Evolutionary conservation across 2,888 invertebrate species (phyloP), one percentile per base, ranked within the genome.

Genomic region (Lasioglossum lativentre): DNA sequence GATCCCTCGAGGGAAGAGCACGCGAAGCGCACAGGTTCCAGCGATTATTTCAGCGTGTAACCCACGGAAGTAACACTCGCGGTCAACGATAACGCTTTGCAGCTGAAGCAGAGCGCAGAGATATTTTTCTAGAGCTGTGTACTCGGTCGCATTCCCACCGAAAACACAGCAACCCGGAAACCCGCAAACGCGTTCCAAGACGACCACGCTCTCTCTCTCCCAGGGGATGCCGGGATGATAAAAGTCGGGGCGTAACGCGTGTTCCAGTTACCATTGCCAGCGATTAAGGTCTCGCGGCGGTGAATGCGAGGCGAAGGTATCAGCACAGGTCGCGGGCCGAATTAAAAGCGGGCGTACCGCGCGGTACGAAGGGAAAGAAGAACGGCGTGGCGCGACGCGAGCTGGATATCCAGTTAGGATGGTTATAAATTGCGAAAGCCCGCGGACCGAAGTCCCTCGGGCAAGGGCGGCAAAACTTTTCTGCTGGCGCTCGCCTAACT

Each of bases 371-470:
- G 88, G 87, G 83, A 88, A 90, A 70, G 90, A 90, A 86, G 90
- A 90, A 86, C 82, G 82, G 23, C 23, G 27, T 16, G 30, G 63
- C n/a, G 40, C 80, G 68, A 78, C 78, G 91, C 88, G 90, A 89
- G 91, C 91, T 93, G 91, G 91, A 93, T n/a, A 56, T 94, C 93
- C 94, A 92, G 93, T 94, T 94, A 93, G 93, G 90, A 88, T 85
- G 92, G 93, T 93, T 94, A 93, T 93, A 94, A 93, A 94, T 94
- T 93, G 92, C 89, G 84, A 90, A 90, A 92, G 89, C 89, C 89
- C 89, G 87, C 83, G 86, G 88, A 89, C 90, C 91, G 86, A 92
- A 94, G 91, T 93, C 93, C 92, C 92, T 89, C 88, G 91, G 92
- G 88, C 87, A 90, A 90, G 86, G 90, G 90, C 90, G 88, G 86